Evolutionary conservation across 2,888 invertebrate species (phyloP), one percentile per base, ranked within the genome.

Genomic region (Scrobipalpa atriplicella): DNA sequence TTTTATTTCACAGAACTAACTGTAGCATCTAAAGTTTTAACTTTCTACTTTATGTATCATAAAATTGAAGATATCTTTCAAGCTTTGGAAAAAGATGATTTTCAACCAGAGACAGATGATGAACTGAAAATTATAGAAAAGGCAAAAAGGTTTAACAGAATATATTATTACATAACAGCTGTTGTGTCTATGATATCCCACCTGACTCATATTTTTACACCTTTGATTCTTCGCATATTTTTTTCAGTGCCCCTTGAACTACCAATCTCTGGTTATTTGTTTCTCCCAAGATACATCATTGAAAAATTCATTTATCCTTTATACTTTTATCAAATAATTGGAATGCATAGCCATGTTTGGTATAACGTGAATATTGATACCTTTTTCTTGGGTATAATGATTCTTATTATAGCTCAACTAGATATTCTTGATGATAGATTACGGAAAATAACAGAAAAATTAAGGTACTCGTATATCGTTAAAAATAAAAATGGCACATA

Each of bases 391-490:
- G 87, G 87, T 2, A 54, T 87, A 0, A 74, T 86, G 74, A 73
- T 83, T 70, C 77, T 86, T n/a, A 70, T 71, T 0, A 84, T 85
- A 70, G 86, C 86, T 2, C 87, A 90, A 64, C 70, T 89, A 16
- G 83, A 86, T 29, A 75, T 88, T n/a, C 72, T 89, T n/a, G 78
- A 82, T 66, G 67, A 75, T 5, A 84, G 84, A 21, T 68, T 89
- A 13, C 72, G 77, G 36, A 81, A 68, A 52, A 66, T 85, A 16
- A 79, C 82, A 63, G 11, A 66, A 16, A 43, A 21, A 58, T 70
- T 51, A 51, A 1, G n/a, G 9, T 16, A n/a, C n/a, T n/a, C n/a
- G n/a, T n/a, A n/a, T n/a, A n/a, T n/a, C n/a, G n/a, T 51, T 61
- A 61, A 60, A 62, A 52, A 29, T 19, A 47, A 54, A 16, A 9